Conservation (phyloP, 2,797 vertebrate genomes). For the Anabacerthia variegaticeps region DNA sequence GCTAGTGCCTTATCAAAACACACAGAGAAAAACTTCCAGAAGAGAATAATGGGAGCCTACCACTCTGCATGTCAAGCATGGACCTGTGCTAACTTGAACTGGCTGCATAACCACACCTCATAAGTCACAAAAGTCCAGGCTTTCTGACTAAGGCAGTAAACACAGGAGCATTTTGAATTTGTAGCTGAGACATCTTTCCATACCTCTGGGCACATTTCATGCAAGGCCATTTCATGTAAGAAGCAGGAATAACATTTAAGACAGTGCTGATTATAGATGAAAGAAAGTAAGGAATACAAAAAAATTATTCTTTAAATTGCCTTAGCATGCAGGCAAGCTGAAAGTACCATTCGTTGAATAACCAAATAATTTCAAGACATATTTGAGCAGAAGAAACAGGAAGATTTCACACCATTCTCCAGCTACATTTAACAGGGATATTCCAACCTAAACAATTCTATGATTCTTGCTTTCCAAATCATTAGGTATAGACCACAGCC, state of each 20-base stretch:
- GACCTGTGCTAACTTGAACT: not conserved
- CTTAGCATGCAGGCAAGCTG: not conserved
- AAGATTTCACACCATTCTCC: not conserved
- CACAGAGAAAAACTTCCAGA: not conserved
- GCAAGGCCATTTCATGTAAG: not conserved
- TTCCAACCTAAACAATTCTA: not conserved
- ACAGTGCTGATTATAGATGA: not conserved
- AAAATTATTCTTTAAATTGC: not conserved
- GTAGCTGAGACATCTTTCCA: not conserved
- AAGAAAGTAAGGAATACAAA: not conserved
- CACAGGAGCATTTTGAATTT: not conserved
- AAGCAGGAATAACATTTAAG: not conserved
- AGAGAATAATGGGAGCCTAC: not conserved
- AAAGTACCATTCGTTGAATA: not conserved
- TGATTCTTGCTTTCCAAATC: not conserved
- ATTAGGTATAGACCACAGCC: not conserved
- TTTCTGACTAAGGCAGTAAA: not conserved
- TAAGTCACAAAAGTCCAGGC: not conserved
- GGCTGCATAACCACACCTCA: not conserved
- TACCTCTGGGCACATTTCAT: not conserved
- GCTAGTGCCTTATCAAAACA: not conserved
- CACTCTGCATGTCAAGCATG: not conserved
- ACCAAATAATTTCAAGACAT: not conserved
- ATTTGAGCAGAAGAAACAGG: not conserved
- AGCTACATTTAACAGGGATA: not conserved